These are phyloP conservation scores for Lasiurus cinereus DNA, from an alignment of 2,113 vertebrate genomes.

Conservation along the genomic window DNA sequence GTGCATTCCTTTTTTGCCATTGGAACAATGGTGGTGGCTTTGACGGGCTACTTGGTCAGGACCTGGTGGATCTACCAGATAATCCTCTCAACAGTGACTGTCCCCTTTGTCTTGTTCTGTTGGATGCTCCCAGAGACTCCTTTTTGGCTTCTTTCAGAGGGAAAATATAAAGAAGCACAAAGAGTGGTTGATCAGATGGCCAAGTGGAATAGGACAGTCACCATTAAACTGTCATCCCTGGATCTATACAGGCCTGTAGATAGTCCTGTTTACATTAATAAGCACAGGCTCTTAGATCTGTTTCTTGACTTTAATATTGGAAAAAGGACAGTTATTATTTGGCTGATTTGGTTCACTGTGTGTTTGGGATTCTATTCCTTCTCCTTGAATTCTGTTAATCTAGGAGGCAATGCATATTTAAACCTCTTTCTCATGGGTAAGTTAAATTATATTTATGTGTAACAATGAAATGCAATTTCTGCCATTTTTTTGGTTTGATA, in stretches of 20 bases:
- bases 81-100: constrained; percentile 91
- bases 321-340: constrained; percentile 92
- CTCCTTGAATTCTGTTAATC: constrained; percentile 93
- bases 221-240: constrained; percentile 88
- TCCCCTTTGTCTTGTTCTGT: constrained; percentile 95
- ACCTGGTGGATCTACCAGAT: constrained; percentile 97
- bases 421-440: constrained; percentile 96
- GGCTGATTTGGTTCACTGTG: constrained; percentile 96
- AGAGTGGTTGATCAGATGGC: constrained; percentile 91
- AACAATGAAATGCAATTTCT: constrained; percentile 62
- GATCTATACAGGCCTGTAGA: constrained; percentile 71
- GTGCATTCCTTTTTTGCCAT: constrained; percentile 95
- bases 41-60: constrained; percentile 92
- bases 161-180: constrained; percentile 90
- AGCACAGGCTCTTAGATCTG: constrained; percentile 92
- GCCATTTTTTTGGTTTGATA: not conserved
- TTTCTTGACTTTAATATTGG: constrained; percentile 92
- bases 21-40: constrained; percentile 94
- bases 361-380: constrained; percentile 96
- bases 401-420: constrained; percentile 94
- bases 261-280: constrained; percentile 80
- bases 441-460: constrained; percentile 62
- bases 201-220: constrained; percentile 89
- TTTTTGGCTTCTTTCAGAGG: constrained; percentile 94
- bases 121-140: constrained; percentile 97